Base-by-base conservation (phyloP, 2,888 invertebrate species). In the Polydrusus pterygomalis region DNA sequence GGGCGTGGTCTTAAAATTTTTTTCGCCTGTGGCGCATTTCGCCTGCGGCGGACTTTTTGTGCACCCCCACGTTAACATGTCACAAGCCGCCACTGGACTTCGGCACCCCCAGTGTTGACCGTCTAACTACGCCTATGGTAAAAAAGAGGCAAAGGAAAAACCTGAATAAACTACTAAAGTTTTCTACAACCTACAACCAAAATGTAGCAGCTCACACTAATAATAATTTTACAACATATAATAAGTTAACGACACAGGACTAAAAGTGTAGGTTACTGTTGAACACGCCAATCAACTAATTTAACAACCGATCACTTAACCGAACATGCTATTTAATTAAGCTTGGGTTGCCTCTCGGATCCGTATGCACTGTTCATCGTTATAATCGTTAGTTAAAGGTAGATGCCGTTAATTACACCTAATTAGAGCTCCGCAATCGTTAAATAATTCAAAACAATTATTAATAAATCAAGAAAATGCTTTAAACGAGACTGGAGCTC, bases 221-320 rank as follows among this genome's bases (percentile, higher is more conserved):
- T 63, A 63, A 63, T 63, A 63, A 20, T 13, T 64, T 25, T n/a
- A 40, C 64, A 40, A 47, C 64, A 64, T 64, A 47, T 25, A 5
- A 47, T 64, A 64, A 47, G 25, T 47, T 47, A 64, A 64, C 45
- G 47, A 47, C 58, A 51, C 54, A 58, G 70, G 75, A 74, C 62
- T 38, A 63, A 51, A 80, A 79, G 79, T 81, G 80, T 78, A 77
- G 80, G 74, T 81, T 79, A 82, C 79, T 79, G 80, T 78, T 79
- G 74, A 79, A 81, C 82, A 82, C 79, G 82, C 80, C 82, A 82
- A 81, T 82, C 81, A 81, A 80, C 82, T 80, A 82, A 81, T 82
- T 82, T 80, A 82, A 80, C 82, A 80, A 80, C 80, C 78, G 80
- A 82, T 82, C 81, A 77, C 78, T 82, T 81, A 81, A 79, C 78